Evolutionary conservation across 2,797 vertebrate species (phyloP).

Genomic region (Melanogrammus aeglefinus): DNA sequence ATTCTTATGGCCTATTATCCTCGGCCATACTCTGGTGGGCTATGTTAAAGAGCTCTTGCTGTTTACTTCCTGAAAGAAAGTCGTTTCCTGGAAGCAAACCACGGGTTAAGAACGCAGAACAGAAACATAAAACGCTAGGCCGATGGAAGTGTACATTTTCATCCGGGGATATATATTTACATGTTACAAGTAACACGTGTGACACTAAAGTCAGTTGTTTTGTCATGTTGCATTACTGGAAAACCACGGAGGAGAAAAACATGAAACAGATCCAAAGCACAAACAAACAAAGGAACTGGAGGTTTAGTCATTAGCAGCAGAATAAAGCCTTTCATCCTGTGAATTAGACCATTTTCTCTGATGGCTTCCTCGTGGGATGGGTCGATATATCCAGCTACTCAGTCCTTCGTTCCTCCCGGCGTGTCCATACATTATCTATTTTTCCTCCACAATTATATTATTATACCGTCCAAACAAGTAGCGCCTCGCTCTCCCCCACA

Average conservation of each 20-base stretch:
- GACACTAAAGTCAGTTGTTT: neutral
- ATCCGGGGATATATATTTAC: neutral
- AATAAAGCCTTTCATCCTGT: neutral
- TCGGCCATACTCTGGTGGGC: neutral
- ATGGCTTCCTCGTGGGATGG: neutral
- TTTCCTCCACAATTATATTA: neutral
- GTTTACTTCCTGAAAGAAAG: neutral
- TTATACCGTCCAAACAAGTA: neutral
- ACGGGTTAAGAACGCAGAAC: neutral
- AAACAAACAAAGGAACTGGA: neutral
- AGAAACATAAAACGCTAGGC: neutral
- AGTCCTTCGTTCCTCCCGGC: neutral
- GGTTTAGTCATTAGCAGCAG: neutral
- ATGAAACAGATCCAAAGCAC: neutral
- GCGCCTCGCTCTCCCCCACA: neutral
- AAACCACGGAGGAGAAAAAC: neutral
- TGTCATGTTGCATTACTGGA: neutral
- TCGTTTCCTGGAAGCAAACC: neutral
- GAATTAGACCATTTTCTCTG: neutral
- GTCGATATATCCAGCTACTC: neutral
- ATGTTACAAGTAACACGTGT: neutral
- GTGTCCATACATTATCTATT: neutral
- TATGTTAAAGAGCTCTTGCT: neutral
- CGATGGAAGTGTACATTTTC: neutral
- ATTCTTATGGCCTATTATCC: constrained; percentile 6